Conservation (phyloP, 2,888 invertebrate genomes). For the Drosophila longiperda region DNA sequence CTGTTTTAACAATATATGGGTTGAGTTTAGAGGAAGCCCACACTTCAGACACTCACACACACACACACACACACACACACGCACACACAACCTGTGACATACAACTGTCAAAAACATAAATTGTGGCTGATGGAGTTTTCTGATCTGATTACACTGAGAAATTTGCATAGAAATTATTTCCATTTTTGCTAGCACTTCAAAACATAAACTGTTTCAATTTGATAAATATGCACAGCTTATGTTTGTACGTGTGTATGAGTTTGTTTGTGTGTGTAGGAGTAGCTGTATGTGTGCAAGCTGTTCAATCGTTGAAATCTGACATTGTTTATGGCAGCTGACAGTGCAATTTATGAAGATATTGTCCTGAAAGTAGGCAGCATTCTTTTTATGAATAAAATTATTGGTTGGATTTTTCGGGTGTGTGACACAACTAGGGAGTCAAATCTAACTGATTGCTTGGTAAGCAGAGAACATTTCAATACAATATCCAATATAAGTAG, state of each 20-base stretch:
- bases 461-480: neutral
- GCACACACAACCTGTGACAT: slow-evolving; percentile 37
- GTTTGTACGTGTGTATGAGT: slow-evolving; percentile 4
- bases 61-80: neutral
- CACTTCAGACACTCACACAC: neutral
- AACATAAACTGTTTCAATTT: slow-evolving; percentile 68
- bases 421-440: slow-evolving; percentile 3
- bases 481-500: neutral
- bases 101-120: slow-evolving; percentile 70
- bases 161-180: slow-evolving; percentile 78
- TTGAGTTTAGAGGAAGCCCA: neutral
- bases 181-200: slow-evolving; percentile 45
- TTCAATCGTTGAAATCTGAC: slow-evolving; percentile 18
- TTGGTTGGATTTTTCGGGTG: slow-evolving; percentile 8
- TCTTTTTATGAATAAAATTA: slow-evolving; percentile 33
- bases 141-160: slow-evolving; percentile 68
- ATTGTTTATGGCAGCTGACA: slow-evolving; percentile 74
- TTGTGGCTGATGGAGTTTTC: slow-evolving; percentile 22
- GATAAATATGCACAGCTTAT: slow-evolving; percentile 46
- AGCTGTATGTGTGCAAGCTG: neutral
- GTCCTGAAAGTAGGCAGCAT: slow-evolving; percentile 25
- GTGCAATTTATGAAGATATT: slow-evolving; percentile 43
- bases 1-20: slow-evolving; percentile 3
- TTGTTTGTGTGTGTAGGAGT: slow-evolving; percentile 5
- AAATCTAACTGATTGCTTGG: neutral